Conservation (phyloP, 2,888 invertebrate species). For the Cecidostiba fungosa region DNA sequence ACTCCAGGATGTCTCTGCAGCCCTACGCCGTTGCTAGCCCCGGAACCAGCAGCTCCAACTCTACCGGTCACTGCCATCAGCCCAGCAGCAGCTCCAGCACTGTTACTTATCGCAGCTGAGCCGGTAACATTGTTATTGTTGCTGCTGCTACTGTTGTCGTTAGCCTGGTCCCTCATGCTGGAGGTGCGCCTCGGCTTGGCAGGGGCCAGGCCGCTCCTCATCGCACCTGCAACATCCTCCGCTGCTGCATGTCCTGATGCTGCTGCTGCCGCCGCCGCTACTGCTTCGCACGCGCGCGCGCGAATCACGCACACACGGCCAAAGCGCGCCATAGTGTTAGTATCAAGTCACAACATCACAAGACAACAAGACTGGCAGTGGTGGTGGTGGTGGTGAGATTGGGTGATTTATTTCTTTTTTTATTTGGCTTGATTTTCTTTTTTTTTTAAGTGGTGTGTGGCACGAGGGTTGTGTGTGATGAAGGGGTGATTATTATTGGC, state of each 20-base stretch:
- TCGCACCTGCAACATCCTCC: conserved; percentile 86
- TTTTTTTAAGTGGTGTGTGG: conserved; percentile 9
- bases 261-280: conserved; percentile 19
- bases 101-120: no score
- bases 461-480: not conserved
- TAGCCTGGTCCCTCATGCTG: conserved; percentile 88
- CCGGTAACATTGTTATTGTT: conserved; percentile 70
- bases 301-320: not conserved
- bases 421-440: not conserved
- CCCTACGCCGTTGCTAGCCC: not conserved
- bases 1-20: conserved; percentile 61
- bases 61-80: not conserved
- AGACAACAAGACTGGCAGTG: conserved; percentile 52
- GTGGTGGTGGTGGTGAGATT: not conserved
- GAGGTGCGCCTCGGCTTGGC: conserved; percentile 93
- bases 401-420: conserved; percentile 21
- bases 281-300: conserved; percentile 26
- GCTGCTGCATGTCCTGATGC: conserved; percentile 75
- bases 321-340: conserved; percentile 60
- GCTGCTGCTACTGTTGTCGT: conserved; percentile 57
- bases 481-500: not conserved
- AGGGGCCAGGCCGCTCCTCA: conserved; percentile 90
- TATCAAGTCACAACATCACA: conserved; percentile 55
- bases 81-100: no score
- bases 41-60: not conserved